phyloP scores from a whole-genome alignment of 1,140 invertebrate species.

The Pomacea maculata region DNA sequence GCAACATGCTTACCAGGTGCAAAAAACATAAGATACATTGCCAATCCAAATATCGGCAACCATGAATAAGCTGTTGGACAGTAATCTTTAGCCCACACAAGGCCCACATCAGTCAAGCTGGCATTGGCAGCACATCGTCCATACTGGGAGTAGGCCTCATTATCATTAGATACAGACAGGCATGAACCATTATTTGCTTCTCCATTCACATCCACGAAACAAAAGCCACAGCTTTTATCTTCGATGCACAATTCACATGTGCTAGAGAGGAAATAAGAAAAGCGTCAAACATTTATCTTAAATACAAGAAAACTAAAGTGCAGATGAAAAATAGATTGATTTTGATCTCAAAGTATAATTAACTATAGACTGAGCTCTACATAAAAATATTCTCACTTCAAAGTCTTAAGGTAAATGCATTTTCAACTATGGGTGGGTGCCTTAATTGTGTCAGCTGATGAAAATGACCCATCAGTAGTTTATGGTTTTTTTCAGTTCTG shows the following conservation, averaged over 20 bases:
- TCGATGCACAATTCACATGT: conserved; percentile 52
- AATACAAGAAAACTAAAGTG: too few species aligned
- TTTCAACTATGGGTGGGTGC: too few species aligned
- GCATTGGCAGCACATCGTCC: conserved; percentile 48
- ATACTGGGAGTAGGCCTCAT: conserved; percentile 33
- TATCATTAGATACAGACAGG: conserved; percentile 36
- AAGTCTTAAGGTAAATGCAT: too few species aligned
- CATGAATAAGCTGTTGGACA: conserved; percentile 69
- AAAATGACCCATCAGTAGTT: too few species aligned
- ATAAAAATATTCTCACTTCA: too few species aligned
- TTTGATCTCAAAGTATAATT: too few species aligned
- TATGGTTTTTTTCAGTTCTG: background rate
- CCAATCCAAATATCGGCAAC: conserved; percentile 68
- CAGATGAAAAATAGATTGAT: too few species aligned
- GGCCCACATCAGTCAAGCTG: conserved; percentile 24
- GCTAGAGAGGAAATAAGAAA: conserved; percentile 24
- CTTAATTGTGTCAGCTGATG: too few species aligned
- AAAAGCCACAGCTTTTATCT: conserved; percentile 52
- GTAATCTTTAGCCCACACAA: conserved; percentile 65
- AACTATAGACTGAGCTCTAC: too few species aligned
- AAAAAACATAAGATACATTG: conserved; percentile 69
- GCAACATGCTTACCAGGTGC: conserved; percentile 65
- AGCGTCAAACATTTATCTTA: too few species aligned
- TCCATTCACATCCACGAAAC: conserved; percentile 41
- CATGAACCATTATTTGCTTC: conserved; percentile 52